Conservation (phyloP, 2,113 vertebrate species). For the Dendrocopos noguchii region DNA sequence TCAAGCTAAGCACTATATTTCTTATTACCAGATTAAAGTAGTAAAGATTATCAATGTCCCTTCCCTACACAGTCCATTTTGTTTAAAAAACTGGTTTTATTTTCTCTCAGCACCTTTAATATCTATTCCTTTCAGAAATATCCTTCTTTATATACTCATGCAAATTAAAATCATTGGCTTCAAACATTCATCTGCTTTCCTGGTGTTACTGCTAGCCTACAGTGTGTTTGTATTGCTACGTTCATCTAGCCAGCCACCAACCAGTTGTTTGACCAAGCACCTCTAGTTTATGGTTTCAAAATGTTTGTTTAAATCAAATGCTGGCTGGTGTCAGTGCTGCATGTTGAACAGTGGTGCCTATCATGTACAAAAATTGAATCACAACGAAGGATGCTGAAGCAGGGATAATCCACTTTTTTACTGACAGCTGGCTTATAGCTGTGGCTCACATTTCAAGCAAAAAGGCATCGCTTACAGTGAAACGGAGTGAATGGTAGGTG, state of each 20-base stretch:
- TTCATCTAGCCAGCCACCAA: background rate
- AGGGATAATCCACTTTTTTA: conserved; percentile 35
- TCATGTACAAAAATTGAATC: background rate
- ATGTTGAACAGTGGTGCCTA: background rate
- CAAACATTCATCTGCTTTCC: background rate
- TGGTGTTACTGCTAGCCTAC: background rate
- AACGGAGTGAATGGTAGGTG: background rate
- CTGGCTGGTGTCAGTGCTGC: background rate
- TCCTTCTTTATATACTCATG: background rate
- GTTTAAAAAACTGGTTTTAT: background rate
- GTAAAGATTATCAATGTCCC: background rate
- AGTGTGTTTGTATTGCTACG: background rate
- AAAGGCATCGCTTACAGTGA: background rate
- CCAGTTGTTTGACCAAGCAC: conserved; percentile 11
- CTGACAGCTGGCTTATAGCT: conserved; percentile 21
- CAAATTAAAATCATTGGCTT: conserved; percentile 21
- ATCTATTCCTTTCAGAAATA: background rate
- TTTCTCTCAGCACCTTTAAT: conserved; percentile 14
- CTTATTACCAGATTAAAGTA: background rate
- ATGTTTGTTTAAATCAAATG: conserved; percentile 29
- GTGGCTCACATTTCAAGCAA: conserved; percentile 4
- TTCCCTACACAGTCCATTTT: background rate
- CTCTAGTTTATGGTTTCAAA: conserved; percentile 3
- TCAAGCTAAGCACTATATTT: background rate
- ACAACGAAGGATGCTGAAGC: conserved; percentile 12